phyloP scores from a whole-genome alignment of 2,113 vertebrate species.

The Hassar affinis region DNA sequence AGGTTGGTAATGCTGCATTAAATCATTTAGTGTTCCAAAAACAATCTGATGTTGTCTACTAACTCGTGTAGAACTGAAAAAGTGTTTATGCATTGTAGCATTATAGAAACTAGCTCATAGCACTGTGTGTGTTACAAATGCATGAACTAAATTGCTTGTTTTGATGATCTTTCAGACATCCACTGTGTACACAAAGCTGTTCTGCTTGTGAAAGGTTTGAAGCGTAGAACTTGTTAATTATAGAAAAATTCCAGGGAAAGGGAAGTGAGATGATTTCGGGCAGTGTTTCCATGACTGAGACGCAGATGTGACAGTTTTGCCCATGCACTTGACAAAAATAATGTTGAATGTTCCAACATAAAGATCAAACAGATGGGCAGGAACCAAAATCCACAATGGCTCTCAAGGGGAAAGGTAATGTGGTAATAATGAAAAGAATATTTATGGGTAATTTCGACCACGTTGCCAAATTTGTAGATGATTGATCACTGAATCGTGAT shows the following conservation, averaged over 20 bases:
- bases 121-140: not conserved
- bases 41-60: slow-evolving; percentile 56
- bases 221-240: slow-evolving; percentile 60
- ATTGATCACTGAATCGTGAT: not conserved
- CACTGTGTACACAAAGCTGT: slow-evolving; percentile 9
- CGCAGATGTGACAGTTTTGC: slow-evolving; percentile 53
- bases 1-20: slow-evolving; percentile 49
- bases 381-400: slow-evolving; percentile 53
- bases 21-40: slow-evolving; percentile 49
- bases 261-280: slow-evolving; percentile 19
- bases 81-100: slow-evolving; percentile 45
- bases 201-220: slow-evolving; percentile 60
- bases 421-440: not conserved
- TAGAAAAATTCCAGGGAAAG: slow-evolving; percentile 49
- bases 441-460: not conserved
- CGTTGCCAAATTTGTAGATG: not conserved
- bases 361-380: slow-evolving; percentile 40
- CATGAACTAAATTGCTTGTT: not conserved
- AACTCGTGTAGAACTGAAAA: slow-evolving; percentile 47
- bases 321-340: slow-evolving; percentile 51
- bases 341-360: slow-evolving; percentile 45
- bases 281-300: slow-evolving; percentile 58
- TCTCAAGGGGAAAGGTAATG: slow-evolving; percentile 12
- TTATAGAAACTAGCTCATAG: not conserved
- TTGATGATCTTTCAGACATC: not conserved